A percentile compares a stretch with the other conserved stretches of the same genome.
phyloP scores from a whole-genome alignment of 1,140 invertebrate genomes.

The Brachionus manjavacas region DNA sequence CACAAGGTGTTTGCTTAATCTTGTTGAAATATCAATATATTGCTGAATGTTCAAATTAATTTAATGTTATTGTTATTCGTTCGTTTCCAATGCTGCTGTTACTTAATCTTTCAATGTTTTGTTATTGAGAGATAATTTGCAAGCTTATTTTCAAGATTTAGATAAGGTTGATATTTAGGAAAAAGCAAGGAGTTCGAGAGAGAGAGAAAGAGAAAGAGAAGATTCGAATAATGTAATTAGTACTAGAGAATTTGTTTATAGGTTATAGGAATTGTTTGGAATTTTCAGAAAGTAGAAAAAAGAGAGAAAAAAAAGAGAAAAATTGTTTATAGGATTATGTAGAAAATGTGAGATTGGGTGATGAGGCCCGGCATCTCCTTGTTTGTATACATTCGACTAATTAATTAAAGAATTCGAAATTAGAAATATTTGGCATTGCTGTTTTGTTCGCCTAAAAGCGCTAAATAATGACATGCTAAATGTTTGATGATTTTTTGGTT shows the following conservation, averaged over 20 bases:
- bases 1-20: constrained; percentile 1
- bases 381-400: constrained; percentile 9
- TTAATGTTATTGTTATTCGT: not conserved
- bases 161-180: constrained; percentile 37
- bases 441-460: not conserved
- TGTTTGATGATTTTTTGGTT: not conserved
- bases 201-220: not conserved
- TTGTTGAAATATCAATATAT: constrained; percentile 27
- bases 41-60: constrained; percentile 20
- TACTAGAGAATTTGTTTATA: constrained; percentile 30
- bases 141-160: constrained; percentile 36
- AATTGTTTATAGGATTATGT: constrained; percentile 25
- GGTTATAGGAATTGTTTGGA: constrained; percentile 18
- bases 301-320: not conserved
- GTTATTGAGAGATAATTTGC: constrained; percentile 19
- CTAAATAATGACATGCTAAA: constrained; percentile 30
- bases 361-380: not conserved
- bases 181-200: not conserved
- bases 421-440: constrained; percentile 4
- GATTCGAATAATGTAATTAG: constrained; percentile 33
- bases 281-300: not conserved
- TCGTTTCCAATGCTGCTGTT: constrained; percentile 15
- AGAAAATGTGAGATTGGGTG: not conserved
- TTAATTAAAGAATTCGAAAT: constrained; percentile 10
- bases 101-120: constrained; percentile 37